Base-by-base conservation (phyloP, 30 jellyfish, hydroid and myxozoan genomes). In the Hydra vulgaris region DNA sequence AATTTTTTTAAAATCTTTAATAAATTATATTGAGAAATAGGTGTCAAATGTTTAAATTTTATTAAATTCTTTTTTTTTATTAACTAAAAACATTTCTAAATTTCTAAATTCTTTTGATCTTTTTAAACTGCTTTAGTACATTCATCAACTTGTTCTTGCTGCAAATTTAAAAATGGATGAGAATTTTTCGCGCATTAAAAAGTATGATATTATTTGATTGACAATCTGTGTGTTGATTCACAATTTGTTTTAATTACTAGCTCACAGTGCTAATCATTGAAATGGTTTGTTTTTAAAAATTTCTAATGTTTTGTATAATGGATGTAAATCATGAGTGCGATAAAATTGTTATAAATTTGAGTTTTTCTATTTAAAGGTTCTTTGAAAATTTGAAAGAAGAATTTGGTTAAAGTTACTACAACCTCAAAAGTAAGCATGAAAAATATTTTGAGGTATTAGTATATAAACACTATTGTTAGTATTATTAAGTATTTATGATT, bases 161-260 rank as follows among this genome's bases (percentile, higher is more conserved):
- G 92, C 95, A 78, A 91, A 91, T 70, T 87, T 77, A 52, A 91
- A 87, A 83, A 78, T 91, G 52, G 83, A 79, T 22, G 96, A 91
- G 68, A 91, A 91, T 72, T 82, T 83, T 25, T 54, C 61, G 18
- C 74, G 92, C n/a, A 86, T 86, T 53, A 78, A 83, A 7, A 91
- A 88, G 98, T 91, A 75, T 78, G 81, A 5, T 53, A 17, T 23
- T 8, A 19, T 22, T n/a, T 75, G 17, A 17, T 20, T 19, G 16
- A 15, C 0, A 71, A 12, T n/a, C n/a, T n/a, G n/a, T n/a, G n/a
- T n/a, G n/a, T n/a, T n/a, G n/a, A n/a, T n/a, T n/a, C n/a, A n/a
- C n/a, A n/a, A n/a, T n/a, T n/a, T n/a, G n/a, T n/a, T n/a, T n/a
- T n/a, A n/a, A n/a, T n/a, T n/a, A n/a, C n/a, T n/a, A n/a, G n/a